Conservation (phyloP, 2,888 invertebrate species). For the Cataglyphis albicans region DNA sequence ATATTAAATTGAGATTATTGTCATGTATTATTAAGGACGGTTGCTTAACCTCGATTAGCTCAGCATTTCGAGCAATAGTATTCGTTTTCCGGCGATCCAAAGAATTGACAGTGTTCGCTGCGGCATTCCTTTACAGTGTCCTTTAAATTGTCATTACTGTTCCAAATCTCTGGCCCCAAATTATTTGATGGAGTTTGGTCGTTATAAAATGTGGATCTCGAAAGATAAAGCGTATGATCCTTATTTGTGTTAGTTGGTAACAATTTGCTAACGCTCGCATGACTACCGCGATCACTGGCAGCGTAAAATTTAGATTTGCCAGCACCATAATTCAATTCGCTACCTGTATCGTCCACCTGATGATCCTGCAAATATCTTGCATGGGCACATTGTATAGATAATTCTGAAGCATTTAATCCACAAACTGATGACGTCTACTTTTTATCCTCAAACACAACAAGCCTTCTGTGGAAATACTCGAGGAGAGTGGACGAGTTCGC, state of each 20-base stretch:
- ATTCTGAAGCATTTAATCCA: slow-evolving; percentile 93
- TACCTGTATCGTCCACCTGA: slow-evolving; percentile 87
- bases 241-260: slow-evolving; percentile 86
- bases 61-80: slow-evolving; percentile 91
- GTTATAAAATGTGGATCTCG: slow-evolving; percentile 89
- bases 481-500: not conserved
- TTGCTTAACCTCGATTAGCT: slow-evolving; percentile 81
- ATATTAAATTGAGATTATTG: slow-evolving; percentile 78
- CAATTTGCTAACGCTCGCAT: slow-evolving; percentile 87
- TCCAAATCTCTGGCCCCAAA: slow-evolving; percentile 76
- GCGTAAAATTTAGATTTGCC: slow-evolving; percentile 92
- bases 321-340: slow-evolving; percentile 88
- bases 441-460: slow-evolving; percentile 90
- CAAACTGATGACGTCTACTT: slow-evolving; percentile 90
- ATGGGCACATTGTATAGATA: slow-evolving; percentile 92
- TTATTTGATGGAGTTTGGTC: slow-evolving; percentile 83
- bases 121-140: slow-evolving; percentile 86
- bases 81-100: slow-evolving; percentile 89
- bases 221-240: slow-evolving; percentile 90
- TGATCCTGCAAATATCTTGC: slow-evolving; percentile 82
- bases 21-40: slow-evolving; percentile 69
- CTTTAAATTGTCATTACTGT: slow-evolving; percentile 74
- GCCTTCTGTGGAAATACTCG: slow-evolving; percentile 85
- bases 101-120: slow-evolving; percentile 89
- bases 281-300: slow-evolving; percentile 88